Conservation (phyloP, 2,888 invertebrate species). For the Erebia ligea region DNA sequence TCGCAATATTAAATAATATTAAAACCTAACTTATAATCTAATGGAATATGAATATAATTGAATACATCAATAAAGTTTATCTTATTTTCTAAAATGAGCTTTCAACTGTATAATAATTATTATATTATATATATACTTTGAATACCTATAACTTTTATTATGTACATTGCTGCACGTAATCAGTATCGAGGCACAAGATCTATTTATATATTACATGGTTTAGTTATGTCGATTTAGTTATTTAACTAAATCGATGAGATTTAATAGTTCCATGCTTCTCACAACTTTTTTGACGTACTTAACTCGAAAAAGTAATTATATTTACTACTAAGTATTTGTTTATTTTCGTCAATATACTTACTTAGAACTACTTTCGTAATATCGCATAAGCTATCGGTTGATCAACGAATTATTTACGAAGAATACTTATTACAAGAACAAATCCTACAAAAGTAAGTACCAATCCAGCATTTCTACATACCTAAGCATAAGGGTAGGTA, state of each 20-base stretch:
- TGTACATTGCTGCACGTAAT: neutral
- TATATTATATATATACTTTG: no score
- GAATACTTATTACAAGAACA: constrained; percentile 3
- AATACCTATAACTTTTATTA: neutral
- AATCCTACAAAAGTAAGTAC: neutral
- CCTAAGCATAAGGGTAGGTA: neutral
- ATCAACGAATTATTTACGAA: neutral
- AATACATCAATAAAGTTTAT: neutral
- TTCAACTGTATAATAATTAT: constrained; percentile 2
- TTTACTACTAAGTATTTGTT: no score
- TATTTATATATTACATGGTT: neutral
- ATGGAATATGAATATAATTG: constrained; percentile 15
- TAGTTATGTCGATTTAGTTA: no score
- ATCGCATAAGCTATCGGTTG: no score
- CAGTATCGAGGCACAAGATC: constrained; percentile 6
- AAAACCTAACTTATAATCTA: neutral
- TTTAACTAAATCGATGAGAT: neutral
- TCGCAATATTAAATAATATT: no score
- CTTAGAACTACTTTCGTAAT: no score
- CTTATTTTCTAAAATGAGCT: constrained; percentile 9
- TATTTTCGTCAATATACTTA: no score
- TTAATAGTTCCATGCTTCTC: neutral
- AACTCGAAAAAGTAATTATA: neutral
- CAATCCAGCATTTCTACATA: constrained; percentile 9
- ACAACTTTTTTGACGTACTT: neutral